A percentile compares a stretch with the other conserved stretches of the same genome.
Conservation (phyloP, 1,140 invertebrate genomes). For the Drosophila busckii region DNA sequence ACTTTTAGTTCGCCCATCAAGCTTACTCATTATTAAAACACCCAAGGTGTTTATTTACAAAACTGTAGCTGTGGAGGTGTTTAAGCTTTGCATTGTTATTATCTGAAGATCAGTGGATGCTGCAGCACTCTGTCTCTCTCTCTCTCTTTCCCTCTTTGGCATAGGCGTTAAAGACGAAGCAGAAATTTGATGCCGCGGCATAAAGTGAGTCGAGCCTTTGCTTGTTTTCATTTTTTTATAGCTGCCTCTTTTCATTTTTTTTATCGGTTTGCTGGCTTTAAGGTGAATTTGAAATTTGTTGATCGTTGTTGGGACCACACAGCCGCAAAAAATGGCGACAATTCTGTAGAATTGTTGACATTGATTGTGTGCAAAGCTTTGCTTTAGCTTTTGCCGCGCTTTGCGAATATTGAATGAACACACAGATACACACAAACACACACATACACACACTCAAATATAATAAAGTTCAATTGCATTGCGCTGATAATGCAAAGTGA, state of each 20-base stretch:
- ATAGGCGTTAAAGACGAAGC: constrained; percentile 33
- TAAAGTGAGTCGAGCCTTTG: constrained; percentile 2
- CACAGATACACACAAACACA: constrained; percentile 9
- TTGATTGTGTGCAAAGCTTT: constrained; percentile 23
- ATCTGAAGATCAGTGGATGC: background rate
- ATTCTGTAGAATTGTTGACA: constrained; percentile 16
- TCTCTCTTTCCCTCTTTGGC: constrained; percentile 6
- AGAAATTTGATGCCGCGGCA: constrained; percentile 30
- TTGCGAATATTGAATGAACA: constrained; percentile 49
- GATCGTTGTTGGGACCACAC: constrained; percentile 42
- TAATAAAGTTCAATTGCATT: constrained; percentile 54
- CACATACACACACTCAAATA: background rate
- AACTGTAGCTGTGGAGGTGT: constrained; percentile 31
- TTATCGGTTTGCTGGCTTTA: constrained; percentile 38
- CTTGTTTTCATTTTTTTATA: background rate
- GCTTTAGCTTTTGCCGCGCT: constrained; percentile 57
- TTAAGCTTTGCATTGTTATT: constrained; percentile 25
- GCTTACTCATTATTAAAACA: no score
- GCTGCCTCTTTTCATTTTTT: constrained; percentile 19
- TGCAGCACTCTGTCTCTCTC: no score
- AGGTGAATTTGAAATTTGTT: constrained; percentile 34
- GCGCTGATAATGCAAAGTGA: constrained; percentile 53
- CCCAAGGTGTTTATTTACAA: constrained; percentile 47
- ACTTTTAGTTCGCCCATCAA: no score
- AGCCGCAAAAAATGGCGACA: constrained; percentile 51